Evolutionary conservation across 2,888 invertebrate species (phyloP), one percentile per base, ranked within the genome.

Genomic region (Agriopis marginaria): DNA sequence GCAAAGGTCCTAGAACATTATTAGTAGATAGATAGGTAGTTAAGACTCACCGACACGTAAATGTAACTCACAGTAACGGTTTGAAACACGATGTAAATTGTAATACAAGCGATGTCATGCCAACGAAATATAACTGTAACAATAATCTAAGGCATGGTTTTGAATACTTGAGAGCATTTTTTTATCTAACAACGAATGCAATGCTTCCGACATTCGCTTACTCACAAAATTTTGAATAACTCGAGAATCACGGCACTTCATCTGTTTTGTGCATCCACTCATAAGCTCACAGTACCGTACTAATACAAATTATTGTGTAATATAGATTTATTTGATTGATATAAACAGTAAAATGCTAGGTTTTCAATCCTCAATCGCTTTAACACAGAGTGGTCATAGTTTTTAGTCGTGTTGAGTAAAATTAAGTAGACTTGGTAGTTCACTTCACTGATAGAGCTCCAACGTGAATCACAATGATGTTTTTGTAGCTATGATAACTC

Each of bases 101-200:
- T 69, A 70, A 62, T 58, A 32, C 32, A 72, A 83, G 86, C 91
- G 91, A 92, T 92, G 93, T 93, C 92, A 92, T 91, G 91, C 93
- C 93, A 92, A 92, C 90, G 80, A 53, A 45, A n/a, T 42, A 17
- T 45, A 45, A 42, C 17, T 62, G 51, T 62, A 53, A 53, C 71
- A 73, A 55, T 81, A 73, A 75, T 84, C 63, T 92, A 90, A 91
- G 89, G 92, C 91, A 91, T 92, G 92, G 89, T 91, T 89, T 88
- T 89, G 82, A 78, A 78, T 40, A 53, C n/a, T 81, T 83, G 82
- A 82, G 66, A 85, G 87, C 86, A 86, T 89, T 85, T 86, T 23
- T 86, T 89, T 84, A 81, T 82, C 87, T 91, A 91, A 92, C 92
- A 85, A 83, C 75, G 85, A 83, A 84, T 66, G 70, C 70, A 66